Base-by-base conservation (phyloP, 2,888 invertebrate genomes). In the Melitaea athalia region DNA sequence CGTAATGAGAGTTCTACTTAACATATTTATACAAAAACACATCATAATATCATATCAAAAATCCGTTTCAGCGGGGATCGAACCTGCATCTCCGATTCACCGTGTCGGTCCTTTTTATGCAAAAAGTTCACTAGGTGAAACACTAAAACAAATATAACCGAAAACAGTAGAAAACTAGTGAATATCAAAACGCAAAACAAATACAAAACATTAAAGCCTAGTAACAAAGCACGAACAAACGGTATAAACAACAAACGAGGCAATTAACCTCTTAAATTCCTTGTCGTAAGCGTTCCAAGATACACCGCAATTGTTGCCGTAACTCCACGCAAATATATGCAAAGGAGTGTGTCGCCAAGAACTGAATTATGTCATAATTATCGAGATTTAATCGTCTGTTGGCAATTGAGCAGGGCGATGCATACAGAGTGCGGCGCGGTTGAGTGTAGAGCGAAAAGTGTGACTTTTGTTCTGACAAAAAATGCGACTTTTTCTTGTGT, bases 321-420 rank as follows among this genome's bases (percentile, higher is more conserved):
- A 74, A 71, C 69, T 69, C 67, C 55, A 53, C 59, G 63, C 57
- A 70, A 74, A 73, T 72, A 67, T 72, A 74, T 72, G 72, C 73
- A 73, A 57, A 67, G 70, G 64, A 72, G 71, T 69, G 72, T 72
- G 72, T 70, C 64, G 70, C 67, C 70, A 75, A 78, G 81, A 76
- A 74, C 78, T 81, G 81, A 88, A 81, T 83, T 87, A 85, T 85
- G 82, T 83, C 79, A 81, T 82, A 80, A 86, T 87, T 86, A 88
- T 83, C 78, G 72, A 79, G 80, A 87, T 87, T 87, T 84, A 85
- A 79, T 83, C 85, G 85, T 85, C 57, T 42, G 38, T 86, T 87
- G 83, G 77, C 70, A 74, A 65, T 72, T 72, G 75, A 75, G 72
- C n/a, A 49, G n/a, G n/a, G n/a, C n/a, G 14, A n/a, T n/a, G 47